phyloP scores from a whole-genome alignment of 2,113 vertebrate genomes.

The Epinephelus moara region DNA sequence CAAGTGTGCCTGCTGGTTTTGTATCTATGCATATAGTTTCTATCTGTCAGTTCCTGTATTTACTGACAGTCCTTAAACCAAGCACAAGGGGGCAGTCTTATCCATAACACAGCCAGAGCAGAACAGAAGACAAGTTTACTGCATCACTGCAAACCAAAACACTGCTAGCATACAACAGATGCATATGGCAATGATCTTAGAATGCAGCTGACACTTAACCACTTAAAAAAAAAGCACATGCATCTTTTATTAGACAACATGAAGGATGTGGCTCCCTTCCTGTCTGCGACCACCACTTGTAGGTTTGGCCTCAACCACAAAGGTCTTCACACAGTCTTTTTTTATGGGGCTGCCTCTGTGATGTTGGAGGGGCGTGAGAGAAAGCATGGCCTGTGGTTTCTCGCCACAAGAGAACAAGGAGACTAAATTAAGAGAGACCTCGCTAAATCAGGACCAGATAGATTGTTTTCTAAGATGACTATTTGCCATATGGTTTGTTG shows the following conservation, averaged over 20 bases:
- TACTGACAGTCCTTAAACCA: conserved; percentile 5
- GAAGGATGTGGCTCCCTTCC: conserved; percentile 45
- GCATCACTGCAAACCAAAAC: conserved; percentile 38
- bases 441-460: conserved; percentile 31
- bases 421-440: conserved; percentile 49
- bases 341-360: conserved; percentile 46
- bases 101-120: conserved; percentile 40
- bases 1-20: neutral
- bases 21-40: conserved; percentile 1
- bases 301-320: conserved; percentile 37
- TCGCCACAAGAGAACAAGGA: conserved; percentile 62
- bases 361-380: conserved; percentile 52
- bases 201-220: conserved; percentile 31
- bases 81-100: conserved; percentile 75
- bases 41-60: conserved; percentile 19
- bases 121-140: conserved; percentile 10
- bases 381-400: conserved; percentile 54
- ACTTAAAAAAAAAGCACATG: conserved; percentile 48
- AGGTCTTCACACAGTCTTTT: conserved; percentile 14
- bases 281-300: conserved; percentile 33
- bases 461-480: neutral
- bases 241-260: conserved; percentile 58
- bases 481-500: conserved; percentile 20
- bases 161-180: conserved; percentile 10
- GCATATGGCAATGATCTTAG: conserved; percentile 26